Evolutionary conservation across 2,113 vertebrate genomes (phyloP).

Genomic region (Lophotis ruficrista): DNA sequence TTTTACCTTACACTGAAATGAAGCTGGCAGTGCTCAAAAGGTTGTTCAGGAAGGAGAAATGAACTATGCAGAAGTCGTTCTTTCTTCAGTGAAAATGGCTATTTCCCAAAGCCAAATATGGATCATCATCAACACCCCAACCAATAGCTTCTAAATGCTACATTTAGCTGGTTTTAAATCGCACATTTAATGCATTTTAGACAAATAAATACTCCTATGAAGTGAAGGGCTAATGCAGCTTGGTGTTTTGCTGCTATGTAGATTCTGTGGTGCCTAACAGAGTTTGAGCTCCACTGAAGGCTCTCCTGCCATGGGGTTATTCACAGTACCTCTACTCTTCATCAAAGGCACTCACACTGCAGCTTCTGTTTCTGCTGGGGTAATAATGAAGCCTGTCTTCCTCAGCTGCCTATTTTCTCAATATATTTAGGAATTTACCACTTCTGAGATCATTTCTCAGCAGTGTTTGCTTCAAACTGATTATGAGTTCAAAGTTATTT

Average conservation of each 20-base stretch:
- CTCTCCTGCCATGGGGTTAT: background rate
- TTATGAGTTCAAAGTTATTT: background rate
- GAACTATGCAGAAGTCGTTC: background rate
- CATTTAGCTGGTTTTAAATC: background rate
- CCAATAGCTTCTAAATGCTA: background rate
- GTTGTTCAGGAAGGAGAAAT: background rate
- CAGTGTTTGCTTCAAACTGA: background rate
- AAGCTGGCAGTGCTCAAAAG: background rate
- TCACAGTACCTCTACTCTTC: background rate
- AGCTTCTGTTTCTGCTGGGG: background rate
- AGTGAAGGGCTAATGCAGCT: background rate
- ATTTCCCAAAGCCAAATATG: background rate
- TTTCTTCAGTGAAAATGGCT: background rate
- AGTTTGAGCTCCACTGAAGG: background rate
- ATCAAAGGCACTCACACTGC: accelerated
- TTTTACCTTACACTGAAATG: background rate
- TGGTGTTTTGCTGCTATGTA: background rate
- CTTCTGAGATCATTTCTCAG: background rate
- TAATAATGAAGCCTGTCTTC: background rate
- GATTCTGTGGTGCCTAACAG: background rate
- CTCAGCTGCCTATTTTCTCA: background rate
- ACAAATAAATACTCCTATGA: background rate
- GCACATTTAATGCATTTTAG: background rate
- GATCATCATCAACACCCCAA: background rate
- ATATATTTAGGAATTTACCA: background rate